A percentile compares a stretch with the other conserved stretches of the same genome.
These are phyloP conservation scores for Zaprionus kolodkinae DNA, from an alignment of 1,140 invertebrate genomes.

Conservation along the genomic window DNA sequence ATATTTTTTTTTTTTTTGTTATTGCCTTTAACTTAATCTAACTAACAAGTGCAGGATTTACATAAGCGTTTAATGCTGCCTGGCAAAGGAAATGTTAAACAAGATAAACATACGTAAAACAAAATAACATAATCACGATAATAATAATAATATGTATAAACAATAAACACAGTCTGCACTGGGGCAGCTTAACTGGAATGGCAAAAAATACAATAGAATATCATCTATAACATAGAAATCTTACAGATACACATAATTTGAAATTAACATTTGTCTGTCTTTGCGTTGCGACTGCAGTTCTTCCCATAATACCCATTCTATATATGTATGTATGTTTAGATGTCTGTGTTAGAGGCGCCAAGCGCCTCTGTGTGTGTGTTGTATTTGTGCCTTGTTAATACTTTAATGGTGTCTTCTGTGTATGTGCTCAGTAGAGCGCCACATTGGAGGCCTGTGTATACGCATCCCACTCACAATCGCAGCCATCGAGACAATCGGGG, in stretches of 20 bases:
- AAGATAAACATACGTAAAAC: constrained; percentile 39
- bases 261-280: constrained; percentile 48
- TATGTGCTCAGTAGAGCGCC: constrained; percentile 68
- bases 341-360: constrained; percentile 51
- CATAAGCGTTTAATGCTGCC: constrained; percentile 80
- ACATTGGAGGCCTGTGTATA: constrained; percentile 79
- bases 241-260: constrained; percentile 37
- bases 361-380: constrained; percentile 51
- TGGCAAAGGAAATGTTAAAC: constrained; percentile 45
- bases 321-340: constrained; percentile 59
- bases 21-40: constrained; percentile 57
- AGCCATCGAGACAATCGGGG: constrained; percentile 83
- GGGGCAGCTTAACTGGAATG: constrained; percentile 60
- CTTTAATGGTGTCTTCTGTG: constrained; percentile 64
- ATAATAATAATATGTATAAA: constrained; percentile 38
- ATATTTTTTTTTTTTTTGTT: background rate
- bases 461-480: constrained; percentile 84
- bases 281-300: constrained; percentile 76
- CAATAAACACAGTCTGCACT: constrained; percentile 42
- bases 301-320: constrained; percentile 71
- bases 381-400: constrained; percentile 76
- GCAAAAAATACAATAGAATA: constrained; percentile 44
- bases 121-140: constrained; percentile 50
- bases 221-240: constrained; percentile 36
- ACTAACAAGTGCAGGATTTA: constrained; percentile 78